These are phyloP conservation scores for Drosophila athabasca DNA, from an alignment of 1,140 invertebrate genomes.

Conservation along the genomic window DNA sequence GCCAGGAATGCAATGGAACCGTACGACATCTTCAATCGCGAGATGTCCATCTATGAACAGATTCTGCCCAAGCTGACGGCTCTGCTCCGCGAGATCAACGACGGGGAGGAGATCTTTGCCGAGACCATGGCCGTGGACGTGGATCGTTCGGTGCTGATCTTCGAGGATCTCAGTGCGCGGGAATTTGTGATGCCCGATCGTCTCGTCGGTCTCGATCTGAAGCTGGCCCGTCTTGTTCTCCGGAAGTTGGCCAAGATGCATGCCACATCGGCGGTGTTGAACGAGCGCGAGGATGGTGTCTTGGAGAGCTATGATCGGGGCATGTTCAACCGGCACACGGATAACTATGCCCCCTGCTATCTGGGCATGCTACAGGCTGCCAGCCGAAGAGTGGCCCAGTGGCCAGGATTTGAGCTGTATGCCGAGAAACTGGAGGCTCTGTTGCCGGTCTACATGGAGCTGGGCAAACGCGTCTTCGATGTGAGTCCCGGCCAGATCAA, in stretches of 20 bases:
- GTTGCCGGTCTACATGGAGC: slow-evolving; percentile 66
- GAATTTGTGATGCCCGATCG: slow-evolving; percentile 84
- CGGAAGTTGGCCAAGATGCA: slow-evolving; percentile 86
- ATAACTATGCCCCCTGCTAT: slow-evolving; percentile 67
- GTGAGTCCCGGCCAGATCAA: slow-evolving; percentile 84
- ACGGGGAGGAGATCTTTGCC: slow-evolving; percentile 72
- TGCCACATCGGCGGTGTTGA: slow-evolving; percentile 84
- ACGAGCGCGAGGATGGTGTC: slow-evolving; percentile 62
- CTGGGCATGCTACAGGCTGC: slow-evolving; percentile 63
- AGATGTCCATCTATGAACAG: slow-evolving; percentile 78
- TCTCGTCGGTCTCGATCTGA: slow-evolving; percentile 84
- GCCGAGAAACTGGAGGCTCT: slow-evolving; percentile 63
- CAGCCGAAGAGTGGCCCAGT: slow-evolving; percentile 46
- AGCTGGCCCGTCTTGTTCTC: slow-evolving; percentile 84
- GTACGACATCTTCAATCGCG: slow-evolving; percentile 81
- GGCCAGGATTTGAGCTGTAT: slow-evolving; percentile 62
- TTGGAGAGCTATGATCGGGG: slow-evolving; percentile 73
- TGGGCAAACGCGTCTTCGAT: slow-evolving; percentile 73
- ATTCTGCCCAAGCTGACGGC: slow-evolving; percentile 72
- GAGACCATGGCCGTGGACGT: slow-evolving; percentile 71
- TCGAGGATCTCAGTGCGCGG: slow-evolving; percentile 73
- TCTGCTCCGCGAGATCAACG: slow-evolving; percentile 58
- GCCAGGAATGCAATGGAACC: slow-evolving; percentile 60
- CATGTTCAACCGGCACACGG: slow-evolving; percentile 76
- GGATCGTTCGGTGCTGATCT: slow-evolving; percentile 65